Conservation (phyloP, 1,140 invertebrate species). For the Drosophila punjabiensis region DNA sequence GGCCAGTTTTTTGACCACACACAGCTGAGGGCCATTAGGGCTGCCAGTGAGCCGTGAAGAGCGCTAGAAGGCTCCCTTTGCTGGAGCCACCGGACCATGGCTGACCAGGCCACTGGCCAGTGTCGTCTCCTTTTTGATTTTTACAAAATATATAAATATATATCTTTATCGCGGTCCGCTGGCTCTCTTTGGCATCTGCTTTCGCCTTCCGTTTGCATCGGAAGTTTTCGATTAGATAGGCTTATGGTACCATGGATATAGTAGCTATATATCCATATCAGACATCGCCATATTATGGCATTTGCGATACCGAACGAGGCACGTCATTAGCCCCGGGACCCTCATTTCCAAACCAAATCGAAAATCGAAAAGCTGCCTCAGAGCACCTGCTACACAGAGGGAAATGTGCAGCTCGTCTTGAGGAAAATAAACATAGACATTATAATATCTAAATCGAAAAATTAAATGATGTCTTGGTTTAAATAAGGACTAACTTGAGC, state of each 20-base stretch:
- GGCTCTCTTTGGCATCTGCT: slow-evolving; percentile 3
- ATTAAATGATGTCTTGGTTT: too few species aligned
- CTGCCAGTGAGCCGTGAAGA: slow-evolving; percentile 9
- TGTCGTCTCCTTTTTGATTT: slow-evolving; percentile 23
- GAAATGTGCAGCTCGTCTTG: neutral
- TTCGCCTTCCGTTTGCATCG: slow-evolving; percentile 51
- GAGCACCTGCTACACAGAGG: neutral
- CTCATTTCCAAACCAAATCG: slow-evolving; percentile 41
- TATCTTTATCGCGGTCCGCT: slow-evolving; percentile 9
- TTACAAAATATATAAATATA: too few species aligned
- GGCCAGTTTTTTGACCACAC: neutral
- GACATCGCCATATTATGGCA: neutral
- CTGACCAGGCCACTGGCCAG: slow-evolving; percentile 36
- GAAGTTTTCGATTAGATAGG: slow-evolving; percentile 73
- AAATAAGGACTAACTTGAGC: too few species aligned
- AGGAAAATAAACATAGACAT: neutral
- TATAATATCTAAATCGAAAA: too few species aligned
- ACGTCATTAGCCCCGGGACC: slow-evolving; percentile 26
- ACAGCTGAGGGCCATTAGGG: slow-evolving; percentile 14
- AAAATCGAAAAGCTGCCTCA: neutral
- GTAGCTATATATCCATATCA: neutral
- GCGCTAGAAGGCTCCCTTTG: slow-evolving; percentile 1
- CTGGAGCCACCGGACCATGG: slow-evolving; percentile 24
- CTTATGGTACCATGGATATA: slow-evolving; percentile 4
- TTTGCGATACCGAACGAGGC: slow-evolving; percentile 10